A percentile compares a stretch with the other conserved stretches of the same genome.
Conservation (phyloP, 2,113 vertebrate genomes). For the Tapirus terrestris region DNA sequence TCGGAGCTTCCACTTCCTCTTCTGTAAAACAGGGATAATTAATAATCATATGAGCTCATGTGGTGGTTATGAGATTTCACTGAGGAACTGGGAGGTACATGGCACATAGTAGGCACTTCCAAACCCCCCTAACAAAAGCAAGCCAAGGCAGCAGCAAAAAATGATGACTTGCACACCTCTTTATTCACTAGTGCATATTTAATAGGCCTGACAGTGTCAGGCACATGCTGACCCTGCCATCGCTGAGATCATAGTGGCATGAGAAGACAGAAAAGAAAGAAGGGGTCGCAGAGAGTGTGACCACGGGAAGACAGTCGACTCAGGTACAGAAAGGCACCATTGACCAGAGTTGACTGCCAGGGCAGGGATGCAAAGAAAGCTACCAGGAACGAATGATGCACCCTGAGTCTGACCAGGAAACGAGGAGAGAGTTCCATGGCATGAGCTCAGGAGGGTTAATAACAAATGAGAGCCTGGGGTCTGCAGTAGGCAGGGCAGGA, state of each 20-base stretch:
- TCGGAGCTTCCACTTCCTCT: not conserved
- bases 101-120: not conserved
- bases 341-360: not conserved
- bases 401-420: not conserved
- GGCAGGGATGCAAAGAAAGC: not conserved
- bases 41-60: not conserved
- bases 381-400: not conserved
- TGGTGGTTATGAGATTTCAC: not conserved
- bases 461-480: not conserved
- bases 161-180: too few relatives aligned
- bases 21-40: not conserved
- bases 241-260: not conserved
- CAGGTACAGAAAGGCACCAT: not conserved
- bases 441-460: not conserved
- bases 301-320: not conserved
- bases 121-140: not conserved
- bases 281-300: not conserved
- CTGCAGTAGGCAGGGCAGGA: not conserved
- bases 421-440: not conserved
- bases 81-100: not conserved
- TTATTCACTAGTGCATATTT: not conserved
- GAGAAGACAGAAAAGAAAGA: not conserved
- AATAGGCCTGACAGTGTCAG: not conserved
- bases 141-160: not conserved
- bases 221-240: too few relatives aligned